phyloP scores from a whole-genome alignment of 2,888 invertebrate species.

The Aphidius colemani region DNA sequence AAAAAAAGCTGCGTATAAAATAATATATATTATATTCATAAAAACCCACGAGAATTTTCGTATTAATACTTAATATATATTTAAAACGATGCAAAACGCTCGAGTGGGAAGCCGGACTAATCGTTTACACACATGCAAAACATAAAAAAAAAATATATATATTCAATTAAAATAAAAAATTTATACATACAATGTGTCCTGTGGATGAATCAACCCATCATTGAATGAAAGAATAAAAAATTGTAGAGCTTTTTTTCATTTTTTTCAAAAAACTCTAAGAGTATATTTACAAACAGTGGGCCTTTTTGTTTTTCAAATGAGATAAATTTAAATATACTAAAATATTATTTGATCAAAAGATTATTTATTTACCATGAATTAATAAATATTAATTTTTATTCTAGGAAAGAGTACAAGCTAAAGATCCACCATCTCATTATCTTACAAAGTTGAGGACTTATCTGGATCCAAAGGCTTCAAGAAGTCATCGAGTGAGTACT shows the following conservation, averaged over 20 bases:
- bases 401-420: slow-evolving; percentile 96
- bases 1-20: slow-evolving; percentile 19
- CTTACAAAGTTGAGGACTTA: slow-evolving; percentile 93
- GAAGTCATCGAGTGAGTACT: slow-evolving; percentile 86
- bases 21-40: slow-evolving; percentile 10
- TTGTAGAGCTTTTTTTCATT: no score
- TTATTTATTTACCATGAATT: no score
- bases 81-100: background rate
- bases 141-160: slow-evolving; percentile 24
- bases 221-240: no score
- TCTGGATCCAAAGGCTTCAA: slow-evolving; percentile 93
- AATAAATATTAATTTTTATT: slow-evolving; percentile 48
- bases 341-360: no score
- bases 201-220: no score
- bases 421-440: slow-evolving; percentile 96
- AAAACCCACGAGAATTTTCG: background rate
- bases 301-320: no score
- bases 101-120: slow-evolving; percentile 21
- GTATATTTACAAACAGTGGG: no score
- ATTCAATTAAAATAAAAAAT: no score
- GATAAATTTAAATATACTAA: no score
- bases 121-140: slow-evolving; percentile 17
- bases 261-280: no score
- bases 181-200: no score
- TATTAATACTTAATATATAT: slow-evolving; percentile 16